phyloP scores from a whole-genome alignment of 2,888 invertebrate species.

The Perizoma affinitatum region DNA sequence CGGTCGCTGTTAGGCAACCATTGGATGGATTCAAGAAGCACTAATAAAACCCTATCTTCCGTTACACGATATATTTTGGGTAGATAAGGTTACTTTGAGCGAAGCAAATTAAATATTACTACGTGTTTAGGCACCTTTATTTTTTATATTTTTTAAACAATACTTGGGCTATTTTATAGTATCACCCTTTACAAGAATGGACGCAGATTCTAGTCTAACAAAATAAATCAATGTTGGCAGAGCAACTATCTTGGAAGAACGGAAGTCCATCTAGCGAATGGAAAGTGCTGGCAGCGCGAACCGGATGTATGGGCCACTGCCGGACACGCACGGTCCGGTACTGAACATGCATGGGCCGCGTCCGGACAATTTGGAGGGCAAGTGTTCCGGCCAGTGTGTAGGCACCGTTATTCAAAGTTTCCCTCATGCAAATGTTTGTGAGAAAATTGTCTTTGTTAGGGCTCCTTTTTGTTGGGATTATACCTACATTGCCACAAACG shows the following conservation, averaged over 20 bases:
- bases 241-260: slow-evolving; percentile 49
- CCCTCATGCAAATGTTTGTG: slow-evolving; percentile 46
- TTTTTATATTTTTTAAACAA: neutral
- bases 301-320: slow-evolving; percentile 69
- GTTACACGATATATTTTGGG: no score
- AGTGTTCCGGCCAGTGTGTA: slow-evolving; percentile 59
- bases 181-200: no score
- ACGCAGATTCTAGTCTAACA: slow-evolving; percentile 4
- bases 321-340: slow-evolving; percentile 42
- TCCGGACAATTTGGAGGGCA: slow-evolving; percentile 62
- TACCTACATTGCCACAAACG: no score
- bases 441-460: slow-evolving; percentile 34
- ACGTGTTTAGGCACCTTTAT: no score
- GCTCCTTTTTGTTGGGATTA: neutral
- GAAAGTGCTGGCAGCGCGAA: slow-evolving; percentile 48
- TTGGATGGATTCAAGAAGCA: no score
- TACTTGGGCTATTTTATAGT: no score
- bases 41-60: no score
- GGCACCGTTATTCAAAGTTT: slow-evolving; percentile 43
- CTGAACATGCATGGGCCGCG: slow-evolving; percentile 63
- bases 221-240: slow-evolving; percentile 36
- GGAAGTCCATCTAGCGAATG: slow-evolving; percentile 76
- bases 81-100: no score
- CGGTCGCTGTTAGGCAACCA: no score
- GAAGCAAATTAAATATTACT: no score